Evolutionary conservation across 2,797 vertebrate genomes (phyloP), one percentile per base, ranked within the genome.

Genomic region (Mormyrus hasselquistii): DNA sequence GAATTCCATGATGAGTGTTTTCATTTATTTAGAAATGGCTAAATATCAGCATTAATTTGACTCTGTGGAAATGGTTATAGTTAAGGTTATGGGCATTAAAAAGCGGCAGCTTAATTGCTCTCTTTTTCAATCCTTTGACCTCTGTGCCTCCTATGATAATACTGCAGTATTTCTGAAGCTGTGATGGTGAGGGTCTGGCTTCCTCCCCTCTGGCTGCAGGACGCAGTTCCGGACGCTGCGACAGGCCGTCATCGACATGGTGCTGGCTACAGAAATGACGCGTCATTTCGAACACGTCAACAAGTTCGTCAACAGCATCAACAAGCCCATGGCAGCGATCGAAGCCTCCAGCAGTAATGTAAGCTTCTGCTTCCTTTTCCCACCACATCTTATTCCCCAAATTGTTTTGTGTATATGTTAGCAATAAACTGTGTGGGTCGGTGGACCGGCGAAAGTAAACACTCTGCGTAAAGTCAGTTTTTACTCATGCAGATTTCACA

Each of bases 211-310:
- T 19, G 25, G 9, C 62, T 76, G 50, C 93, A 99, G 98, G 96
- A 99, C 96, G 69, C 98, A 99, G 91, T 99, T 98, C 93, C 97
- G 98, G 91, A 96, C 96, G 0, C 96, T 99, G 89, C 96, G 98
- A 55, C 98, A 99, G 94, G 96, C 97, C 87, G 96, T 99, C 90
- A 98, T 99, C 52, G 98, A 99, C 92, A 99, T 99, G 98, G 98
- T 99, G 92, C 95, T 99, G 84, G 98, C 98, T 90, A 99, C 98
- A 8, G 98, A 99, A 95, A 99, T 99, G 98, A 99, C 98, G 82
- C 98, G 97, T 95, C 98, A 99, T 95, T 99, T 99, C 76, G 98
- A 99, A 93, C 98, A 99, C 0, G 97, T 99, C 95, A 99, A 98
- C 96, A 99, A 98, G 93, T 99, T 99, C 93, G 97, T 98, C 93